Percentiles rank a stretch among this genome's conserved stretches.
Conservation (phyloP, 2,888 invertebrate genomes). For the Hypsopygia costalis region DNA sequence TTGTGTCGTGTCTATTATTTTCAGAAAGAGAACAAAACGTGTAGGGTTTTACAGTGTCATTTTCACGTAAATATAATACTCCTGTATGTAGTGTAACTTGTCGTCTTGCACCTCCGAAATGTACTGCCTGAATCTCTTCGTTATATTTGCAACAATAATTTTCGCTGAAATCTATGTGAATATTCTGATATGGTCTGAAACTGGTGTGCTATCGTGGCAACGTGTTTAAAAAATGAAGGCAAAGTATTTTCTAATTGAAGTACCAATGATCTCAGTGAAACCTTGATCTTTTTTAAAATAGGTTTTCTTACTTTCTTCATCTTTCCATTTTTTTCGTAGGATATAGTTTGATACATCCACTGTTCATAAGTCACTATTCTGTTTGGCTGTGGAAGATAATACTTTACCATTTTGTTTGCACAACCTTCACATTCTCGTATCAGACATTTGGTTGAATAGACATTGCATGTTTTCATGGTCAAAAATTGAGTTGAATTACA, state of each 20-base stretch:
- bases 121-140: slow-evolving; percentile 17
- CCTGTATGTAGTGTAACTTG: slow-evolving; percentile 8
- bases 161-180: slow-evolving; percentile 9
- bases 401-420: not conserved
- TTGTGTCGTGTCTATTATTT: slow-evolving; percentile 13
- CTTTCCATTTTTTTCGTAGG: not conserved
- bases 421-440: not conserved
- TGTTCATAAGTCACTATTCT: not conserved
- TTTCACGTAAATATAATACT: not conserved
- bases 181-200: not conserved
- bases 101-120: slow-evolving; percentile 18
- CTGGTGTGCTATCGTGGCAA: slow-evolving; percentile 2
- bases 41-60: no score
- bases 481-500: not conserved
- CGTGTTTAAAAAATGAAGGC: not conserved
- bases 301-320: not conserved
- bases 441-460: not conserved
- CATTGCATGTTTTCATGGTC: not conserved
- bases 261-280: not conserved
- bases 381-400: not conserved
- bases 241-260: slow-evolving; percentile 2
- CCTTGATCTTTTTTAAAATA: not conserved
- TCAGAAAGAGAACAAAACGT: not conserved
- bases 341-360: not conserved
- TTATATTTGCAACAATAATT: slow-evolving; percentile 1